Evolutionary conservation across 2,888 invertebrate species (phyloP).

Genomic region (Euproctis similis): DNA sequence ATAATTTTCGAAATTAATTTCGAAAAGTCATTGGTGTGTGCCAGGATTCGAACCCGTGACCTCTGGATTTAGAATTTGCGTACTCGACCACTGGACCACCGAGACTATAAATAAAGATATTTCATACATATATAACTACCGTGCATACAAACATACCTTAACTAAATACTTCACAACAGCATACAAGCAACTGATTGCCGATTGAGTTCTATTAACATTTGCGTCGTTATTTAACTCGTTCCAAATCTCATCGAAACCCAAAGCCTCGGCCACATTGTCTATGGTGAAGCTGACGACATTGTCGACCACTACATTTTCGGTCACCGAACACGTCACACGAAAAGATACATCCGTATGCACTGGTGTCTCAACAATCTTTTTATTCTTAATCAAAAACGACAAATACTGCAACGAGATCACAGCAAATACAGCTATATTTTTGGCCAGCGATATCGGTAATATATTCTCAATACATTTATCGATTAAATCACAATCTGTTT

Average conservation of each 20-base stretch:
- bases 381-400: constrained; percentile 68
- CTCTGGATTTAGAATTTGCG: no score
- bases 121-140: no score
- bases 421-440: constrained; percentile 55
- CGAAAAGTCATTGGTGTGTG: no score
- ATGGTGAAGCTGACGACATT: constrained; percentile 50
- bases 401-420: constrained; percentile 66
- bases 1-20: no score
- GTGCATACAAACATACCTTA: constrained; percentile 45
- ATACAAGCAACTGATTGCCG: constrained; percentile 66
- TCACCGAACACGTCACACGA: constrained; percentile 35
- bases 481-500: constrained; percentile 56
- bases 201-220: constrained; percentile 60
- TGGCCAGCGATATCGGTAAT: constrained; percentile 44
- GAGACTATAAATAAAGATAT: no score
- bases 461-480: constrained; percentile 62
- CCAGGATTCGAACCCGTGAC: no score
- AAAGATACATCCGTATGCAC: constrained; percentile 62
- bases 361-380: constrained; percentile 62
- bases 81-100: no score
- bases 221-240: constrained; percentile 54
- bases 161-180: constrained; percentile 64
- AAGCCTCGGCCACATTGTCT: constrained; percentile 55
- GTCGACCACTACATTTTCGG: constrained; percentile 55
- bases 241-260: constrained; percentile 60